Percentiles rank a stretch among this genome's conserved stretches.
Conservation (phyloP, 1,140 invertebrate genomes). For the Saccostrea glomerata region DNA sequence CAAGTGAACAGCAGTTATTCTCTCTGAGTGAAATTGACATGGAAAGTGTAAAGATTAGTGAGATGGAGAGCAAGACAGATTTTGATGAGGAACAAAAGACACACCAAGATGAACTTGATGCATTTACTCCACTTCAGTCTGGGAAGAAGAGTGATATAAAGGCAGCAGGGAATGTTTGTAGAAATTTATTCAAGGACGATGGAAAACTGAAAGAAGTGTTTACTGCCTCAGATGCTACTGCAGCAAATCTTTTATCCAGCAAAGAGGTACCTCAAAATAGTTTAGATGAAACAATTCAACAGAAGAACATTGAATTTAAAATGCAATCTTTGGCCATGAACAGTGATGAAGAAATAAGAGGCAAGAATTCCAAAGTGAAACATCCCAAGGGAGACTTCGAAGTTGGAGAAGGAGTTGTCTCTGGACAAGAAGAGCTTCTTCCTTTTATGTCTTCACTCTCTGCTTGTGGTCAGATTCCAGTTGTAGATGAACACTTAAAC, state of each 20-base stretch:
- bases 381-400: neutral
- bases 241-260: neutral
- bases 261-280: neutral
- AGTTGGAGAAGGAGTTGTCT: neutral
- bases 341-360: neutral
- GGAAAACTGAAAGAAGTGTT: neutral
- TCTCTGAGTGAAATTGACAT: neutral
- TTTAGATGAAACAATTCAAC: neutral
- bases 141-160: neutral
- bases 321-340: neutral
- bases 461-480: neutral
- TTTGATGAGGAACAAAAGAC: neutral
- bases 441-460: neutral
- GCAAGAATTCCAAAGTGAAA: neutral
- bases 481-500: neutral
- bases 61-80: neutral
- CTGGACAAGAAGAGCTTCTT: neutral
- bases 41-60: neutral
- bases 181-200: constrained; percentile 10
- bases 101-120: neutral
- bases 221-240: neutral
- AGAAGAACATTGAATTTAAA: neutral
- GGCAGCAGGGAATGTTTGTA: neutral
- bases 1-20: neutral
- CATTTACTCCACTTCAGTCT: constrained; percentile 1